phyloP scores from a whole-genome alignment of 2,888 invertebrate genomes.

The Cyclophora albipunctata region DNA sequence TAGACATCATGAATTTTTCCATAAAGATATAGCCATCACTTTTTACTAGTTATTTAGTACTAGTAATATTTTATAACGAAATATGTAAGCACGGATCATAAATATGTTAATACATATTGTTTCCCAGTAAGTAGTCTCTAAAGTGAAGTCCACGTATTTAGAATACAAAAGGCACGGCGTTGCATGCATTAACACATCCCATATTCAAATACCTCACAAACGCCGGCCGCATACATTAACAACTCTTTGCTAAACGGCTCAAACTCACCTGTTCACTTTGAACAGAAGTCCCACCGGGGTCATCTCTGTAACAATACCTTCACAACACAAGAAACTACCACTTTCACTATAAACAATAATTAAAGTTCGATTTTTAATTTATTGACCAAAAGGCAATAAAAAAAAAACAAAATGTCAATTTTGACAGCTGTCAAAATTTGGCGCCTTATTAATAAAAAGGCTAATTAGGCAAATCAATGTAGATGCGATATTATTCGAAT shows the following conservation, averaged over 20 bases:
- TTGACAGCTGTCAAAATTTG: constrained; percentile 2
- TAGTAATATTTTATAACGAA: too few relatives aligned
- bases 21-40: too few relatives aligned
- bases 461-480: too few relatives aligned
- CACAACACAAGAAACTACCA: constrained; percentile 27
- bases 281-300: constrained; percentile 77
- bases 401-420: constrained; percentile 5
- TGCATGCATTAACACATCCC: constrained; percentile 37
- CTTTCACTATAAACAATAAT: constrained; percentile 6
- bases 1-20: too few relatives aligned
- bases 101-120: constrained; percentile 6
- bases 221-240: constrained; percentile 12
- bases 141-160: constrained; percentile 25
- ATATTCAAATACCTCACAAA: constrained; percentile 31
- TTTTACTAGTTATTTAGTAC: too few relatives aligned
- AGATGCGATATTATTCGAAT: too few relatives aligned
- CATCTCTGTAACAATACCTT: constrained; percentile 47
- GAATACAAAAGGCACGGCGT: constrained; percentile 27
- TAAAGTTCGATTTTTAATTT: neutral
- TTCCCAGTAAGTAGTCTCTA: constrained; percentile 10
- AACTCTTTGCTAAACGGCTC: constrained; percentile 30
- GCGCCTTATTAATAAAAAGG: neutral
- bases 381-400: neutral
- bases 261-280: constrained; percentile 78
- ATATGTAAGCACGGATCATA: neutral